phyloP scores from a whole-genome alignment of 2,113 vertebrate genomes.

The Ageneiosus marmoratus region DNA sequence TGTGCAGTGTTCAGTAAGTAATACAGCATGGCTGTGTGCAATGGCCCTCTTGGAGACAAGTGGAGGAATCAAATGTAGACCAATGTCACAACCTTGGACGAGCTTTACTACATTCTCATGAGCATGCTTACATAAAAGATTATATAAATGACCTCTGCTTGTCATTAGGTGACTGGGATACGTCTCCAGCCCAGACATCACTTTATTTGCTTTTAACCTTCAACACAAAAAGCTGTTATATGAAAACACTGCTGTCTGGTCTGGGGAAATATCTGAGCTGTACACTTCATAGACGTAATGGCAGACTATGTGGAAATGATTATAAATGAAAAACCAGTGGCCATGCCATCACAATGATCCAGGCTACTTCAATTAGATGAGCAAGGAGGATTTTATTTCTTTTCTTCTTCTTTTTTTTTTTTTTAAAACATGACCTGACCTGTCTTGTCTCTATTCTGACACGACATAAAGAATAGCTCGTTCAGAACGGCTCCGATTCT shows the following conservation, averaged over 20 bases:
- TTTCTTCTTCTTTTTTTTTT: too few species aligned
- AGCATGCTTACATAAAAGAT: background rate
- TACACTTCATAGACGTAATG: background rate
- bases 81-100: background rate
- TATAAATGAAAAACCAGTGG: background rate
- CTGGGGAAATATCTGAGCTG: background rate
- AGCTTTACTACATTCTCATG: background rate
- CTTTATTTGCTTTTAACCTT: background rate
- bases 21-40: background rate
- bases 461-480: slow-evolving; percentile 43
- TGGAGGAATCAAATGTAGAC: background rate
- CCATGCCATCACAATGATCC: slow-evolving; percentile 9
- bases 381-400: background rate
- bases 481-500: slow-evolving; percentile 45
- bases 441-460: slow-evolving; percentile 25
- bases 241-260: slow-evolving; percentile 2
- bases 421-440: slow-evolving; percentile 15
- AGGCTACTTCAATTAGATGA: background rate
- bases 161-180: background rate
- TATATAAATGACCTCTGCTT: slow-evolving; percentile 5
- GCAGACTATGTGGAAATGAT: background rate
- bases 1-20: background rate
- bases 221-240: background rate
- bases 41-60: background rate
- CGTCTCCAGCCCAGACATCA: background rate